Percentiles rank a stretch among this genome's conserved stretches.
Conservation (phyloP, 2,797 vertebrate species). For the Sarcophilus harrisii region DNA sequence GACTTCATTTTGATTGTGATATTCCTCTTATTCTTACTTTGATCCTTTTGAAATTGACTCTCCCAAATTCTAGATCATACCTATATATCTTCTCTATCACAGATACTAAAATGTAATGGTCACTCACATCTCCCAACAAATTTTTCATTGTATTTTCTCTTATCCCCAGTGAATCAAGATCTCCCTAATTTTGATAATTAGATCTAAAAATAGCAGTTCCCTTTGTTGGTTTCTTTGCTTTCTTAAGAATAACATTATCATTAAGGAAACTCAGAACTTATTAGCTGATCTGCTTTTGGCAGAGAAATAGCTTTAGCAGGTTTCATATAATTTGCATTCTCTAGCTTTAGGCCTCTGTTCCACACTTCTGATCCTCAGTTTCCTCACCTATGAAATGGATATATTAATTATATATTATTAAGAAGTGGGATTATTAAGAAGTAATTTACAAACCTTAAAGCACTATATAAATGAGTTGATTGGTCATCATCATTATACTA, state of each 20-base stretch:
- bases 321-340: not conserved
- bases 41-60: not conserved
- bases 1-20: not conserved
- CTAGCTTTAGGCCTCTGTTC: not conserved
- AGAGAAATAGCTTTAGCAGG: not conserved
- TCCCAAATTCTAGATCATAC: not conserved
- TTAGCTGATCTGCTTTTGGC: not conserved
- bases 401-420: too few species aligned
- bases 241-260: not conserved
- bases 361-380: not conserved
- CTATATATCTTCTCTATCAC: not conserved
- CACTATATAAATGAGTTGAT: not conserved
- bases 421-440: not conserved
- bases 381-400: not conserved
- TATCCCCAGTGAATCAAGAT: not conserved
- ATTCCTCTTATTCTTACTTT: not conserved
- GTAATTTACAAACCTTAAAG: not conserved
- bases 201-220: not conserved
- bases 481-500: not conserved
- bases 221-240: not conserved
- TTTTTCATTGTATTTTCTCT: not conserved
- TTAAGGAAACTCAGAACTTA: not conserved
- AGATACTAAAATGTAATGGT: not conserved
- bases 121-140: not conserved
- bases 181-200: not conserved